These are phyloP conservation scores for Propithecus perrieri DNA, from an alignment of 2,797 vertebrate genomes.

Conservation along the genomic window DNA sequence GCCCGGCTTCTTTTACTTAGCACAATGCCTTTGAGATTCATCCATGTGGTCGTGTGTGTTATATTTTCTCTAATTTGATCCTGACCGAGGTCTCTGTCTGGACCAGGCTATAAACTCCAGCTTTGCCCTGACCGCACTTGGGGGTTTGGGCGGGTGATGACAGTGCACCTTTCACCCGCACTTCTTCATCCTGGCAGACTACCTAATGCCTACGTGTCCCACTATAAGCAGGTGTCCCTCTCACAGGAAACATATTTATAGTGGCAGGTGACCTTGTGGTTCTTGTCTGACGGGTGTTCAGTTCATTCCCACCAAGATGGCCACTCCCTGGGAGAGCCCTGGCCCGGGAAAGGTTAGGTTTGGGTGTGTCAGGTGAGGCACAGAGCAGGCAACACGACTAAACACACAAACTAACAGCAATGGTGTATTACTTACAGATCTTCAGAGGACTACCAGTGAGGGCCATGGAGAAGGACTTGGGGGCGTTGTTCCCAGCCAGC, in stretches of 20 bases:
- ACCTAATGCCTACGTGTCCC: background rate
- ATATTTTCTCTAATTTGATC: background rate
- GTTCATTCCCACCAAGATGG: background rate
- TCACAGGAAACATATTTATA: background rate
- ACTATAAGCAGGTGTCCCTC: background rate
- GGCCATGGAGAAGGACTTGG: too few species aligned
- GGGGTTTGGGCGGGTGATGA: background rate
- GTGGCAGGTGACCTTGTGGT: background rate
- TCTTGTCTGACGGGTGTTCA: background rate
- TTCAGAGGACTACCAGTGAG: background rate
- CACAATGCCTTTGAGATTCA: background rate
- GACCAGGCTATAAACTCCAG: background rate
- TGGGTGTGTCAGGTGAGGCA: background rate
- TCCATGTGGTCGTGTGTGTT: too few species aligned
- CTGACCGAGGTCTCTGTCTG: background rate
- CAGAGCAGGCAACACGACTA: background rate
- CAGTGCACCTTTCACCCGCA: background rate
- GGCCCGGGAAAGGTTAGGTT: background rate
- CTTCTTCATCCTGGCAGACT: background rate
- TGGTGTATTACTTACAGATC: background rate
- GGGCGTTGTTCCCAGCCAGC: background rate
- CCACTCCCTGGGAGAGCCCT: background rate
- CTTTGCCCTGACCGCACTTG: background rate
- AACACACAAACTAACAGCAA: background rate
- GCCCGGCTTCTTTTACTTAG: background rate